These are phyloP conservation scores for Plumapathes pennacea DNA, from an alignment of 92 coral and sea anemone genomes.

Conservation along the genomic window DNA sequence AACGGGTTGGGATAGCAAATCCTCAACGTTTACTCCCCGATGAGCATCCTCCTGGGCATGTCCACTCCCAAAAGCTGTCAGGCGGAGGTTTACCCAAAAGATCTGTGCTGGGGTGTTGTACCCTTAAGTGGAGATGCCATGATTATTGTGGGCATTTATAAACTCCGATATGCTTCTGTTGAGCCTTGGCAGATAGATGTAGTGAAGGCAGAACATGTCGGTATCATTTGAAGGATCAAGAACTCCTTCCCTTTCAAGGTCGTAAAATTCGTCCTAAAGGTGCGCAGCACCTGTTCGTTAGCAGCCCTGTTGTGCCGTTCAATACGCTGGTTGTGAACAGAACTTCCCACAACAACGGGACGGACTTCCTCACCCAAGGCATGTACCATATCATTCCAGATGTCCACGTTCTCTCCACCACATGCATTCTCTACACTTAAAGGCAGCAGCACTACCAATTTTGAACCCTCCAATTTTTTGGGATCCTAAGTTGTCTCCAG, in stretches of 20 bases:
- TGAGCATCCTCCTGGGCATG: conserved; percentile 2
- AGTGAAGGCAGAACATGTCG: conserved; percentile 54
- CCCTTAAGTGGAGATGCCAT: conserved; percentile 46
- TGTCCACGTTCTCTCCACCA: conserved; percentile 48
- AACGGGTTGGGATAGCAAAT: conserved; percentile 20
- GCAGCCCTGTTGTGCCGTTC: conserved; percentile 53
- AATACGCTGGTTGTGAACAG: conserved; percentile 48
- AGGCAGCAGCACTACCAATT: conserved; percentile 6
- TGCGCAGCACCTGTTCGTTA: conserved; percentile 40
- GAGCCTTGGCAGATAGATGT: conserved; percentile 43
- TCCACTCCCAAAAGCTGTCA: conserved; percentile 17
- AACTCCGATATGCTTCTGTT: conserved; percentile 41
- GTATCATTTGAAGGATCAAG: conserved; percentile 46
- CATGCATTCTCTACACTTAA: conserved; percentile 26
- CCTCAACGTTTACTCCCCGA: conserved; percentile 21
- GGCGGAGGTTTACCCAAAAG: conserved; percentile 32
- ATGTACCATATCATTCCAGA: conserved; percentile 42
- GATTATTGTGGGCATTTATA: conserved; percentile 52
- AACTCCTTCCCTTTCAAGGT: conserved; percentile 45
- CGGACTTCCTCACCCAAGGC: conserved; percentile 47
- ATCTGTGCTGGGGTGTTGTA: conserved; percentile 45
- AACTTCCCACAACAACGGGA: conserved; percentile 39
- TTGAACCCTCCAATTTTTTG: conserved; percentile 22
- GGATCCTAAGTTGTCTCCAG: conserved; percentile 48
- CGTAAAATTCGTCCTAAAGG: conserved; percentile 33